These are phyloP conservation scores for Aphaenogaster ashmeadi DNA, from an alignment of 1,140 invertebrate species.

Conservation along the genomic window DNA sequence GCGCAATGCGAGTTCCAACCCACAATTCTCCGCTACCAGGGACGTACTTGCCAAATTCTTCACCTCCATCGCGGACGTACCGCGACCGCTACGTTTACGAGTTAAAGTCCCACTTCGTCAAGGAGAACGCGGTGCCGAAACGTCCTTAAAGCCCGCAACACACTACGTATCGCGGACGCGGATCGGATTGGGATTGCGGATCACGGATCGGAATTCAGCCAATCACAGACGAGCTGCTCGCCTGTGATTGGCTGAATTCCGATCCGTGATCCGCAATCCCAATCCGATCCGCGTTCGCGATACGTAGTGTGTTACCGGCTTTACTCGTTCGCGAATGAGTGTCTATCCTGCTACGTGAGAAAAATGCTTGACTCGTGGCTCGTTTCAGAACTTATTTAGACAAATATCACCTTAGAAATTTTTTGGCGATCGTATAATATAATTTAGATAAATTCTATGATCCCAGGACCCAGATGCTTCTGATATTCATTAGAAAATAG, in stretches of 20 bases:
- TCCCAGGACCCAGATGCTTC: too few relatives aligned
- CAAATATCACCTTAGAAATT: neutral
- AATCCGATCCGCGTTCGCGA: too few relatives aligned
- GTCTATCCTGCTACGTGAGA: neutral
- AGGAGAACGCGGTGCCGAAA: neutral
- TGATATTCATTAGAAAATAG: neutral
- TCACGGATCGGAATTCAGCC: too few relatives aligned
- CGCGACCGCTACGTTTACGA: neutral
- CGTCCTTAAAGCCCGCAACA: neutral
- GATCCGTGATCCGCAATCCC: too few relatives aligned
- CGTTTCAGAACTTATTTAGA: neutral
- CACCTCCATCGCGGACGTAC: slow-evolving; percentile 15
- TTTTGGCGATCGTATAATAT: neutral
- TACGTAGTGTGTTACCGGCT: neutral
- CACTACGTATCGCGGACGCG: too few relatives aligned
- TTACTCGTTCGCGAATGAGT: neutral
- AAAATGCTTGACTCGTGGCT: neutral
- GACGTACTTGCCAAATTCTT: slow-evolving; percentile 57
- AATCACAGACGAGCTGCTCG: too few relatives aligned
- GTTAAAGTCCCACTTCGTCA: neutral
- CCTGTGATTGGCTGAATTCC: too few relatives aligned
- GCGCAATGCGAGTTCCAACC: slow-evolving; percentile 51
- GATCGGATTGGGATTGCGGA: too few relatives aligned
- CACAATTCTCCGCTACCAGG: slow-evolving; percentile 47
- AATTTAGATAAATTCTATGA: neutral